Conservation (phyloP, 2,797 vertebrate species). For the Pangasius mekongensis region DNA sequence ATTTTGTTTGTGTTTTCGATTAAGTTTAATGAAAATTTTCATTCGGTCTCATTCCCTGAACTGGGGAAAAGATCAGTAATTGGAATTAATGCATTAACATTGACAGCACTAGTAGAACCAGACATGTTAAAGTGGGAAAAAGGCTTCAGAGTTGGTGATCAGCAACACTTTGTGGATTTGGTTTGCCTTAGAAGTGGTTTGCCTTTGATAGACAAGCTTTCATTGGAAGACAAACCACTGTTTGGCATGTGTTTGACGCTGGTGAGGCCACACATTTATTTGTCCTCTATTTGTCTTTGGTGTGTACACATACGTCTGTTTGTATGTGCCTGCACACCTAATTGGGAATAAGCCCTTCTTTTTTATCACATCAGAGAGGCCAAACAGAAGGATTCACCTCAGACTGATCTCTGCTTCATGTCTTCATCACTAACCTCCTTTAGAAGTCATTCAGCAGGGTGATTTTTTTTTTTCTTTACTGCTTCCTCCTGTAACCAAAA, state of each 20-base stretch:
- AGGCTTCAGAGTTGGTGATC: conserved; percentile 7
- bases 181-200: conserved; percentile 37
- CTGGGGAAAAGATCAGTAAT: neutral
- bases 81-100: neutral
- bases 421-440: neutral
- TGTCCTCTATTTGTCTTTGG: conserved; percentile 1
- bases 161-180: conserved; percentile 17
- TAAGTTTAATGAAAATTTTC: neutral
- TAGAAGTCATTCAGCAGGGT: neutral
- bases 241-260: neutral
- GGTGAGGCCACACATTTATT: conserved; percentile 1
- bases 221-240: conserved; percentile 33
- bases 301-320: neutral
- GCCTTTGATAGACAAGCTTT: conserved; percentile 14
- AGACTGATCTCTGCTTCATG: neutral
- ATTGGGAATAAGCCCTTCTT: conserved; percentile 1
- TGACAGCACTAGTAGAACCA: neutral
- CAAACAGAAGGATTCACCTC: neutral
- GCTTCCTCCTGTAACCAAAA: neutral
- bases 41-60: neutral
- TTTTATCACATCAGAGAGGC: conserved; percentile 3
- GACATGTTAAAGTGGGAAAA: conserved; percentile 6
- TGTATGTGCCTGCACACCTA: neutral
- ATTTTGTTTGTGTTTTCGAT: neutral
- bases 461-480: neutral